A percentile compares a stretch with the other conserved stretches of the same genome.
These are phyloP conservation scores for Laticauda laticaudata DNA, from an alignment of 2,113 vertebrate genomes.

Conservation along the genomic window DNA sequence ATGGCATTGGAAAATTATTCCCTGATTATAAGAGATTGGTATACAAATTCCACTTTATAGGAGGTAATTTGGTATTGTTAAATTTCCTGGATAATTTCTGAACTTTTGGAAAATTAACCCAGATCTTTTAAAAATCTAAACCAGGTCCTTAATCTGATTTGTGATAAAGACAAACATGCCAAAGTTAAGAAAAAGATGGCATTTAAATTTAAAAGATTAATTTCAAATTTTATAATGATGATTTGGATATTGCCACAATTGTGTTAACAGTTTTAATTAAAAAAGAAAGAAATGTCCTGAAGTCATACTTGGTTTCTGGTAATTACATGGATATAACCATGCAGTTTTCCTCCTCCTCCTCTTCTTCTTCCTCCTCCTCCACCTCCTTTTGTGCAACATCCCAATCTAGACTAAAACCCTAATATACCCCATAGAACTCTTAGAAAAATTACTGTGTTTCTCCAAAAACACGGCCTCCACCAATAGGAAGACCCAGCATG, in stretches of 20 bases:
- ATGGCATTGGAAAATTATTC: background rate
- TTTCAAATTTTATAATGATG: conserved; percentile 31
- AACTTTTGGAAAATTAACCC: background rate
- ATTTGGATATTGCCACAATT: conserved; percentile 10
- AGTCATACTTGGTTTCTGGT: background rate
- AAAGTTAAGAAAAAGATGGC: conserved; percentile 19
- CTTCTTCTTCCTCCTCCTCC: too few relatives aligned
- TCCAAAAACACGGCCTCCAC: too few relatives aligned
- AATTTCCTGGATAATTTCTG: background rate
- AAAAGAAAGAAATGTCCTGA: background rate
- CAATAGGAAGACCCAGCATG: too few relatives aligned
- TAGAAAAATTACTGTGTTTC: too few relatives aligned
- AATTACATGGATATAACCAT: background rate
- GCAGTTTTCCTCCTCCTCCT: background rate
- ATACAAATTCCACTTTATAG: background rate
- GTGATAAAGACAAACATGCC: background rate
- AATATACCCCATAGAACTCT: background rate
- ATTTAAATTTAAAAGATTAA: rapidly evolving
- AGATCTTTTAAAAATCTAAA: background rate
- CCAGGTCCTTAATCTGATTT: background rate
- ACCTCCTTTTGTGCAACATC: background rate
- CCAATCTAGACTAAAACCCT: background rate
- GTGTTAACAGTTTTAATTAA: background rate
- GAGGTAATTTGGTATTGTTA: background rate
- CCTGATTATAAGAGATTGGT: background rate